Conservation (phyloP, 2,797 vertebrate species). For the Onychomys arenicola region DNA sequence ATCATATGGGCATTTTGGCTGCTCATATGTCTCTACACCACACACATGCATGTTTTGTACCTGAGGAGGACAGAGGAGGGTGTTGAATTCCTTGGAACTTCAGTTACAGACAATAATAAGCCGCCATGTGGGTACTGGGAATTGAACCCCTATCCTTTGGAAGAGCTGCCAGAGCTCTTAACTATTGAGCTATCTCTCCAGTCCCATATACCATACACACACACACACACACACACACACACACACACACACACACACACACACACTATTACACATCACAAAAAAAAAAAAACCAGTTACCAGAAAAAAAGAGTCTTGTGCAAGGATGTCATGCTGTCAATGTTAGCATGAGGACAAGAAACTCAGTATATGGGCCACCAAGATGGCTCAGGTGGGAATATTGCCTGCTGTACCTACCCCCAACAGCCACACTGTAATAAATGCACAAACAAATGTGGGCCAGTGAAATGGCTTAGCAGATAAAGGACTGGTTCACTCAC, state of each 20-base stretch:
- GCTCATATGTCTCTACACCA: neutral
- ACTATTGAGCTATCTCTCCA: neutral
- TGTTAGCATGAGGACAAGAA: neutral
- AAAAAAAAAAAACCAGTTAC: neutral
- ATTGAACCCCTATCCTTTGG: neutral
- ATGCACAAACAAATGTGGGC: neutral
- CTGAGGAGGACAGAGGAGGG: neutral
- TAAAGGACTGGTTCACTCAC: accelerated
- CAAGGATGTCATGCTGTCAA: neutral
- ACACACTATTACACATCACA: neutral
- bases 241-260: neutral
- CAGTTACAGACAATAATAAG: neutral
- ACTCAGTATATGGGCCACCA: neutral
- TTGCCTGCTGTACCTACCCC: neutral
- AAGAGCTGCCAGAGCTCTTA: neutral
- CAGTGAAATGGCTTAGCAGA: neutral
- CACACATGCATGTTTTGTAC: neutral
- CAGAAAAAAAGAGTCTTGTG: neutral
- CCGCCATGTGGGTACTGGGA: neutral
- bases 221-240: too few relatives aligned
- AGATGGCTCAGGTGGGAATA: too few relatives aligned
- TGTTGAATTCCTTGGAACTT: neutral
- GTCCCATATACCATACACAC: neutral
- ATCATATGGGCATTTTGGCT: neutral
- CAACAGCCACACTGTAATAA: neutral